These are phyloP conservation scores for Podiceps cristatus DNA, from an alignment of 2,113 vertebrate genomes.

Conservation along the genomic window DNA sequence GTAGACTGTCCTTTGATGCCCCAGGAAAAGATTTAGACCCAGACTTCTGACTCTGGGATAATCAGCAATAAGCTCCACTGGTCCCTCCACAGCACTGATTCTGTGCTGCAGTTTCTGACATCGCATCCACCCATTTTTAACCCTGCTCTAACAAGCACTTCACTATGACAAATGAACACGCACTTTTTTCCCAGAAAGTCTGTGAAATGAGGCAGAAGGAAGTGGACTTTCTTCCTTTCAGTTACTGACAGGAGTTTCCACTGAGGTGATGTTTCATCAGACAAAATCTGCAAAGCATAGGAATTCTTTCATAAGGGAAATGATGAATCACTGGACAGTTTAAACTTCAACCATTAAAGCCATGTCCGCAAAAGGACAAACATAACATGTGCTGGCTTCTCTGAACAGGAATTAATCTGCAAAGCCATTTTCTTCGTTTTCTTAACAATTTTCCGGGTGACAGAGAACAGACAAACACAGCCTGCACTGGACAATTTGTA, in stretches of 20 bases:
- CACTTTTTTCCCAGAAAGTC: constrained; percentile 12
- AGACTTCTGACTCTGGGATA: constrained; percentile 37
- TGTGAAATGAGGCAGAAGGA: constrained; percentile 56
- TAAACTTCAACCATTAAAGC: constrained; percentile 33
- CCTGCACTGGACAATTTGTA: background rate
- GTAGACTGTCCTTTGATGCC: constrained; percentile 38
- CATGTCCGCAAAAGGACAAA: constrained; percentile 13
- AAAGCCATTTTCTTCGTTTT: background rate
- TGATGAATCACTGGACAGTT: constrained; percentile 53
- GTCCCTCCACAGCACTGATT: background rate
- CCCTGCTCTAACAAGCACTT: background rate
- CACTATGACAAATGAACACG: background rate
- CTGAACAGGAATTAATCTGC: constrained; percentile 26
- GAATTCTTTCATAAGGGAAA: constrained; percentile 53
- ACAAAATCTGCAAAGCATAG: constrained; percentile 45
- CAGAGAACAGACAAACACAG: background rate
- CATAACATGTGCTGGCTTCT: background rate
- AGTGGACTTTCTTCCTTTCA: constrained; percentile 45
- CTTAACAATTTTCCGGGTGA: background rate
- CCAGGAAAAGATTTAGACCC: constrained; percentile 27
- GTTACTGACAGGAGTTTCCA: constrained; percentile 24
- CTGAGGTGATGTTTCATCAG: constrained; percentile 48
- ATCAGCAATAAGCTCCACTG: background rate
- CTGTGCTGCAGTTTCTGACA: background rate
- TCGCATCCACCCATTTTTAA: background rate